A percentile compares a stretch with the other conserved stretches of the same genome.
phyloP scores from a whole-genome alignment of 2,888 invertebrate species.

The Ichneumoninae sp. region DNA sequence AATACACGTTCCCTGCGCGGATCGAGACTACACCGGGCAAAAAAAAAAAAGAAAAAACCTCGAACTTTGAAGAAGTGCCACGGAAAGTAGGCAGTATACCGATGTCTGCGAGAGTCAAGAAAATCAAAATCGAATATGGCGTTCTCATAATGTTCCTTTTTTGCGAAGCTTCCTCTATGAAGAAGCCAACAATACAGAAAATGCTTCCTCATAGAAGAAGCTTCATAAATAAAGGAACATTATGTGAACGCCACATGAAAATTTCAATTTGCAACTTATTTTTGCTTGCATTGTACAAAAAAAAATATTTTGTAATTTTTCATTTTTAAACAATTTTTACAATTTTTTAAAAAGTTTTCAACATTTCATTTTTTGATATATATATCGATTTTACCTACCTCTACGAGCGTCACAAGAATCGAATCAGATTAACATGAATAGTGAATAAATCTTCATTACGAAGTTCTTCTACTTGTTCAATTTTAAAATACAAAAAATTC shows the following conservation, averaged over 20 bases:
- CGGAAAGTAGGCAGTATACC: constrained; percentile 7
- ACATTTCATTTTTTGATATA: too few relatives aligned
- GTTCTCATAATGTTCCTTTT: too few relatives aligned
- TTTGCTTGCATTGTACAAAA: neutral
- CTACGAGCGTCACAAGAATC: neutral
- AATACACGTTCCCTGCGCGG: constrained; percentile 54
- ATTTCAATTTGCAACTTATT: too few relatives aligned
- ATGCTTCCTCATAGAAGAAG: too few relatives aligned
- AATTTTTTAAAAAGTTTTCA: neutral
- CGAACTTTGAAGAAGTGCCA: constrained; percentile 18
- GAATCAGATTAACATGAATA: neutral
- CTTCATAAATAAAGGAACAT: too few relatives aligned
- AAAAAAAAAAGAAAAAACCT: neutral
- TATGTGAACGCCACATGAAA: too few relatives aligned
- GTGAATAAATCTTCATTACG: neutral
- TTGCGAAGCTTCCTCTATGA: too few relatives aligned
- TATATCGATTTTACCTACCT: too few relatives aligned
- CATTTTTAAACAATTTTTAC: neutral
- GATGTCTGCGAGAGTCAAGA: neutral
- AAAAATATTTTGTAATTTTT: neutral
- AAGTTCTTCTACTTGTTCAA: too few relatives aligned
- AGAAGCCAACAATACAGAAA: too few relatives aligned
- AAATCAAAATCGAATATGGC: neutral
- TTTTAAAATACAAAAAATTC: too few relatives aligned
- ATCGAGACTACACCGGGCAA: constrained; percentile 52